Conservation (phyloP, 2,113 vertebrate species). For the Brienomyrus brachyistius region DNA sequence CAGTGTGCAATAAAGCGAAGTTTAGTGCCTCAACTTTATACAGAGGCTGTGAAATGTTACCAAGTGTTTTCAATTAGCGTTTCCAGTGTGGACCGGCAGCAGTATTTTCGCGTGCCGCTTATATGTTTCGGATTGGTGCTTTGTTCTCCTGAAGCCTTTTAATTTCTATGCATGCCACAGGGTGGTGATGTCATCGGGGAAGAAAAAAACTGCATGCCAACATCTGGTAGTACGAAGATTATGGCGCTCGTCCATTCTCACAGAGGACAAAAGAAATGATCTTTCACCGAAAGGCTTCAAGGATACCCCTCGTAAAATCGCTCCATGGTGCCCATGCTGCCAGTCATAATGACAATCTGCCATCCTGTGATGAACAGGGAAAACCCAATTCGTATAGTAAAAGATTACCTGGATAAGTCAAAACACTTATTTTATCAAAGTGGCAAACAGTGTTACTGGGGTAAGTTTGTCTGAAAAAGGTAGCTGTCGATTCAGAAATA, state of each 20-base stretch:
- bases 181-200: constrained; percentile 13
- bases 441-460: background rate
- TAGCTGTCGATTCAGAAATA: constrained; percentile 22
- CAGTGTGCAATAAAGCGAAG: background rate
- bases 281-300: background rate
- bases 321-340: too few species aligned
- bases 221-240: constrained; percentile 10
- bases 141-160: background rate
- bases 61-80: background rate
- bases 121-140: background rate
- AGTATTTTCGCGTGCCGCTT: background rate
- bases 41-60: background rate
- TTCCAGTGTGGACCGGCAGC: background rate
- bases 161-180: constrained; percentile 6
- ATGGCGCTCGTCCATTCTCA: background rate
- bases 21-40: background rate
- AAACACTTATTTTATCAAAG: background rate
- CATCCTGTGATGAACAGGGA: background rate
- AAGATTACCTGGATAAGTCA: background rate
- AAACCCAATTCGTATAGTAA: background rate
- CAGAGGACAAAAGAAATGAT: background rate
- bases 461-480: background rate
- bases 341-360: background rate
- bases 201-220: constrained; percentile 9
- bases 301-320: background rate